Conservation (phyloP, 2,113 vertebrate species). For the Gnathonemus longibarbis region DNA sequence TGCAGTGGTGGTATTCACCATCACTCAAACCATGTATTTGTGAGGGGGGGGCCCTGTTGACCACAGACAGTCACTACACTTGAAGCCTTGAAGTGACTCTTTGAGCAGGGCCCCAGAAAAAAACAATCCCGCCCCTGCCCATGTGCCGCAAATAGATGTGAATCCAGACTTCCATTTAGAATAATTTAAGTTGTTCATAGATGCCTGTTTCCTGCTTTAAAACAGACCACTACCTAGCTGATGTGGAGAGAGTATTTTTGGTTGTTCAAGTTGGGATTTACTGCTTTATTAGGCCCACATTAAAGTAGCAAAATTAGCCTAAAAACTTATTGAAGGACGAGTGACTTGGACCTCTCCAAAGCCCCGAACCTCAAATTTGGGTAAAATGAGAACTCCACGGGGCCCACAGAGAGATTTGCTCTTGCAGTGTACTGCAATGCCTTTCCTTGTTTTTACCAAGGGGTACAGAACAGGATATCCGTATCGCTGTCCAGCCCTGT, state of each 20-base stretch:
- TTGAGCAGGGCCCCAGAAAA: not conserved
- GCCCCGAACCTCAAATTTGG: not conserved
- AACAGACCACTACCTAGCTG: not conserved
- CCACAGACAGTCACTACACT: not conserved
- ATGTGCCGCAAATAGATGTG: not conserved
- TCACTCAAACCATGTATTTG: not conserved
- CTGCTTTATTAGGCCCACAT: not conserved
- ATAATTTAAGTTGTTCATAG: not conserved
- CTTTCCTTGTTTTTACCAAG: conserved; percentile 46
- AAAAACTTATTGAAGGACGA: not conserved
- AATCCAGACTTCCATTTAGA: not conserved
- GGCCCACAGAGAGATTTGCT: not conserved
- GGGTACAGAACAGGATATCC: conserved; percentile 97
- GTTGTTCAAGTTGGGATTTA: not conserved
- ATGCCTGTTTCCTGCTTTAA: not conserved
- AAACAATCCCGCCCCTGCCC: not conserved
- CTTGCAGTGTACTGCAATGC: not conserved
- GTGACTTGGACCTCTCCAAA: not conserved
- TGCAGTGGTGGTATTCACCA: not conserved
- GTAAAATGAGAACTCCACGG: not conserved
- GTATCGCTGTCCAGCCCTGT: conserved; percentile 88
- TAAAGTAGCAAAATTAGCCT: not conserved
- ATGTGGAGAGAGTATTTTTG: not conserved
- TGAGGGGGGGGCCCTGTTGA: not conserved
- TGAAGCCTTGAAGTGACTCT: not conserved